These are phyloP conservation scores for Heliocidaris erythrogramma DNA, from an alignment of 35 echinoderm and acorn worm species.

Conservation along the genomic window DNA sequence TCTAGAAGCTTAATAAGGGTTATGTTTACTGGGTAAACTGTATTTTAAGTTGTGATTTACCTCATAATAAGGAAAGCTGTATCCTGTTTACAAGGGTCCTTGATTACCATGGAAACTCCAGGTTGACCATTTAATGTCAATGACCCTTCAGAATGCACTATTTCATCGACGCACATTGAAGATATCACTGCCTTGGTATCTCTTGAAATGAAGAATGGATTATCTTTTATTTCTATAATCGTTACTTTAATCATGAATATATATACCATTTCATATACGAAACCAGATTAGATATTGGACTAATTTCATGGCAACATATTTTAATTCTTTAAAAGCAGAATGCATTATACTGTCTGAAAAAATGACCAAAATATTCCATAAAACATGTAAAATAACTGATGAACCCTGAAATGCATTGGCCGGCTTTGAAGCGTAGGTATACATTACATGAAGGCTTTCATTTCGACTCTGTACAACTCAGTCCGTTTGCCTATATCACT, in stretches of 20 bases:
- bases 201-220: background rate
- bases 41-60: background rate
- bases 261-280: background rate
- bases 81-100: background rate
- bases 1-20: too few species aligned
- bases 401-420: too few species aligned
- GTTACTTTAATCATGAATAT: background rate
- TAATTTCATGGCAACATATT: background rate
- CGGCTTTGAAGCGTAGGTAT: too few species aligned
- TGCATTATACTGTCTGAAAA: background rate
- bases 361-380: background rate
- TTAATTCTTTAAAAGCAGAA: background rate
- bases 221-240: background rate
- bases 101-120: background rate
- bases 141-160: background rate
- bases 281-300: background rate
- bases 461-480: too few species aligned
- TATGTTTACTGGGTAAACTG: too few species aligned
- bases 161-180: background rate
- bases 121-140: background rate
- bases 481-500: too few species aligned
- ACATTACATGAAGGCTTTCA: too few species aligned
- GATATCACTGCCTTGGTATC: slow-evolving; percentile 20
- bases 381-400: background rate
- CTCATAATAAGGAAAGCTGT: slow-evolving; percentile 19